Base-by-base conservation (phyloP, 2,113 vertebrate genomes). In the Ptychochromis oligacanthus region DNA sequence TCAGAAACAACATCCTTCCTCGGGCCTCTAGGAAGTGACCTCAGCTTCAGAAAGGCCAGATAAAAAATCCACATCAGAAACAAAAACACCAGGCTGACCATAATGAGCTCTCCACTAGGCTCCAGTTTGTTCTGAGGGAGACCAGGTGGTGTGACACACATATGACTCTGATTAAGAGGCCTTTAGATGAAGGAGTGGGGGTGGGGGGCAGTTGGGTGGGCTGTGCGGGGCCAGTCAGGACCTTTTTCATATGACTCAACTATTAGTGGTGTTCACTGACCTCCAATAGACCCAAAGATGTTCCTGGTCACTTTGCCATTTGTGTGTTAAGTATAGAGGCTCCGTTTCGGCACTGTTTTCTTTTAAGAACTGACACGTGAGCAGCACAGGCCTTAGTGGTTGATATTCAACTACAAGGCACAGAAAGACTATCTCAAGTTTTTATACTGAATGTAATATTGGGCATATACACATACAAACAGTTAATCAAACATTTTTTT, bases 141-240 rank as follows among this genome's bases (percentile, higher is more conserved):
- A 81, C 93, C 93, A 94, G 94, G 94, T 95, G 94, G 92, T 93
- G 90, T 93, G 88, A 93, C 93, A 93, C 91, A 93, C 94, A 94
- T 88, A 93, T 93, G 92, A 94, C 88, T 93, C 87, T 94, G 93
- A 94, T 94, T 94, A 93, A 77, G 93, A 78, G 89, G 81, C 84
- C 91, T 89, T 87, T 36, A 83, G 89, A 89, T 81, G 86, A 93
- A 86, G 82, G 56, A 22, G 77, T 60, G 64, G 24, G 24, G 70
- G 24, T 20, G 55, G 24, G 43, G 65, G 80, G 72, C 26, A 76
- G 75, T 24, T n/a, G 78, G 78, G 75, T n/a, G 76, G 79, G 57
- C 49, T 61, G 31, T 46, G 57, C 54, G 17, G 57, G 88, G 83
- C 80, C 86, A 90, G 85, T 79, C n/a, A 14, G 80, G 77, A 49